phyloP scores from a whole-genome alignment of 1,140 invertebrate species.

The Drosophila subpulchrella region DNA sequence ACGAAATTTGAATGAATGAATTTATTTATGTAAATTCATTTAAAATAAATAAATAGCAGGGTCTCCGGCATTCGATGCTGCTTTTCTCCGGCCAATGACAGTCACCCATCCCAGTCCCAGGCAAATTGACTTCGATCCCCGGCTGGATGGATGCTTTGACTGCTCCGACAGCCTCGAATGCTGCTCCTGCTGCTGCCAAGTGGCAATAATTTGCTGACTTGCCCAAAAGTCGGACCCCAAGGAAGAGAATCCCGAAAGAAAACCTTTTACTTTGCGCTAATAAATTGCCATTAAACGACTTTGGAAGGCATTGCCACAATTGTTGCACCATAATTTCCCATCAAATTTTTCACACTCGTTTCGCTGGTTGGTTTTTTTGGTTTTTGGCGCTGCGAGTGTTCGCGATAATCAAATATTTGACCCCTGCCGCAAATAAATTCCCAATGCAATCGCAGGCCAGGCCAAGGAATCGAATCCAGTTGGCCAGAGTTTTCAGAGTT shows the following conservation, averaged over 20 bases:
- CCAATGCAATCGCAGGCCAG: conserved; percentile 70
- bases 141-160: conserved; percentile 49
- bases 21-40: too few species aligned
- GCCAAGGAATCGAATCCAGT: conserved; percentile 25
- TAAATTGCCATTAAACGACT: conserved; percentile 80
- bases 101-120: conserved; percentile 34
- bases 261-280: conserved; percentile 82
- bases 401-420: conserved; percentile 84
- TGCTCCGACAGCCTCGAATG: conserved; percentile 38
- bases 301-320: conserved; percentile 70
- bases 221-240: conserved; percentile 33
- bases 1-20: too few species aligned
- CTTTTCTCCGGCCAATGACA: conserved; percentile 7
- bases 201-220: conserved; percentile 69
- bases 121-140: conserved; percentile 54
- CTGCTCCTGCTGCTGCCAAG: conserved; percentile 51
- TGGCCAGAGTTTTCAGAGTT: background rate
- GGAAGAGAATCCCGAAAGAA: conserved; percentile 36
- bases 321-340: conserved; percentile 83
- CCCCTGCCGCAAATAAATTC: conserved; percentile 83
- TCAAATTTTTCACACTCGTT: conserved; percentile 83
- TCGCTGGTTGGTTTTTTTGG: conserved; percentile 25
- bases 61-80: conserved; percentile 22
- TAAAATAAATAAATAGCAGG: background rate
- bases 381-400: conserved; percentile 50